A percentile compares a stretch with the other conserved stretches of the same genome.
These are phyloP conservation scores for Cardiocondyla obscurior DNA, from an alignment of 1,140 invertebrate species.

Conservation along the genomic window DNA sequence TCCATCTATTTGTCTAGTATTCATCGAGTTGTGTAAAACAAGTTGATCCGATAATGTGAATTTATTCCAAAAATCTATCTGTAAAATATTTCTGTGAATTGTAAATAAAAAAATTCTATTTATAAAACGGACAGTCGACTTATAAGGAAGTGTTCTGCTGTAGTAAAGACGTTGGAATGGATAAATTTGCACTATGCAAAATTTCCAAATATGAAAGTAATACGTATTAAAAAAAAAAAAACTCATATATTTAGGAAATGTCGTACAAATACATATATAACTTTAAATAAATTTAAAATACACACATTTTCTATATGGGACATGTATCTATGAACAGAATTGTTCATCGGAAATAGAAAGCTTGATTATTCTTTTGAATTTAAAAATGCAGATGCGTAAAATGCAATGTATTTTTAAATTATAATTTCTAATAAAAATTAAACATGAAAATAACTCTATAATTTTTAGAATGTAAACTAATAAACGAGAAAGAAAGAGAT, in stretches of 20 bases:
- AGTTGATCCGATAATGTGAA: not conserved
- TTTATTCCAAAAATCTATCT: not conserved
- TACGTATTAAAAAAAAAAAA: not conserved
- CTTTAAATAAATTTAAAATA: slow-evolving; percentile 42
- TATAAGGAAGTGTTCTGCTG: not conserved
- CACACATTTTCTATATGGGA: slow-evolving; percentile 10
- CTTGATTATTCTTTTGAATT: not conserved
- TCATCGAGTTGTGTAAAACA: not conserved
- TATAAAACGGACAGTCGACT: not conserved
- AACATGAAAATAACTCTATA: not conserved
- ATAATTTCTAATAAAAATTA: not conserved
- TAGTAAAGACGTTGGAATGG: not conserved
- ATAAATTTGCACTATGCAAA: not conserved
- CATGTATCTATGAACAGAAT: slow-evolving; percentile 2
- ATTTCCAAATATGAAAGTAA: not conserved
- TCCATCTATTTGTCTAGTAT: not conserved
- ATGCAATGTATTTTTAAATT: not conserved
- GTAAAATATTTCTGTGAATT: not conserved
- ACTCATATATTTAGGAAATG: slow-evolving; percentile 39
- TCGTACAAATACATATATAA: slow-evolving; percentile 16
- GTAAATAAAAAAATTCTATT: not conserved
- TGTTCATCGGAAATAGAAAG: not conserved
- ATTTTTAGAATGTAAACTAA: not conserved
- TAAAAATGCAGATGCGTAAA: not conserved
- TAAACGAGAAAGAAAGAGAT: not conserved